Evolutionary conservation across 2,797 vertebrate genomes (phyloP).

Genomic region (Gallinago nigripennis): DNA sequence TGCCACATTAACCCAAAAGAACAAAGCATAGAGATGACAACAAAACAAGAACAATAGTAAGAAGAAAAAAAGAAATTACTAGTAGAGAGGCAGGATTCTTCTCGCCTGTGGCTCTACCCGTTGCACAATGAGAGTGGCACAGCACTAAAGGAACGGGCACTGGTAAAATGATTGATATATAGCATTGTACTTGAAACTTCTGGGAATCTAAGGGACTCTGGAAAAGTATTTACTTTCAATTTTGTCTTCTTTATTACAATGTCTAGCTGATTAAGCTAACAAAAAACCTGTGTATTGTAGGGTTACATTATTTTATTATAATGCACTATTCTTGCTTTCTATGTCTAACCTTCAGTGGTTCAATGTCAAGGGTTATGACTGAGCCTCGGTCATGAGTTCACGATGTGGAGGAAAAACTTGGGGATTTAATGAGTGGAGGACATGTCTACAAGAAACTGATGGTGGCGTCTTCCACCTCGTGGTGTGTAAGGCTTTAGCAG

Average conservation of each 20-base stretch:
- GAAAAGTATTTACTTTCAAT: not conserved
- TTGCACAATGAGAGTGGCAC: not conserved
- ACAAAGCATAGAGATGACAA: not conserved
- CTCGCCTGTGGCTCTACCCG: not conserved
- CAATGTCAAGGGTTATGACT: not conserved
- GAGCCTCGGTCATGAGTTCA: not conserved
- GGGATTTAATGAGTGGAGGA: not conserved
- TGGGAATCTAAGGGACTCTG: not conserved
- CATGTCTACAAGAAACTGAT: not conserved
- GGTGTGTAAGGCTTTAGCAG: not conserved
- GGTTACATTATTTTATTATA: not conserved
- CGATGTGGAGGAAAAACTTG: not conserved
- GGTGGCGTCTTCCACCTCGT: not conserved
- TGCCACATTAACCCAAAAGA: constrained; percentile 40
- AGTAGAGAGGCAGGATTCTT: not conserved
- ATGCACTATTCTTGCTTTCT: not conserved
- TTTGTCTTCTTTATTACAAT: not conserved
- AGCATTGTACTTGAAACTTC: not conserved
- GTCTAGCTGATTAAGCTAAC: not conserved
- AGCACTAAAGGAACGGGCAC: not conserved
- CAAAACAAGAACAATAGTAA: not conserved
- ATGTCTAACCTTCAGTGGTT: not conserved
- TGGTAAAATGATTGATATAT: not conserved
- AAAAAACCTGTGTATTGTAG: not conserved
- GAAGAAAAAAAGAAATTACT: not conserved